Base-by-base conservation (phyloP, 2,888 invertebrate genomes). In the Zygogramma bicolorata region DNA sequence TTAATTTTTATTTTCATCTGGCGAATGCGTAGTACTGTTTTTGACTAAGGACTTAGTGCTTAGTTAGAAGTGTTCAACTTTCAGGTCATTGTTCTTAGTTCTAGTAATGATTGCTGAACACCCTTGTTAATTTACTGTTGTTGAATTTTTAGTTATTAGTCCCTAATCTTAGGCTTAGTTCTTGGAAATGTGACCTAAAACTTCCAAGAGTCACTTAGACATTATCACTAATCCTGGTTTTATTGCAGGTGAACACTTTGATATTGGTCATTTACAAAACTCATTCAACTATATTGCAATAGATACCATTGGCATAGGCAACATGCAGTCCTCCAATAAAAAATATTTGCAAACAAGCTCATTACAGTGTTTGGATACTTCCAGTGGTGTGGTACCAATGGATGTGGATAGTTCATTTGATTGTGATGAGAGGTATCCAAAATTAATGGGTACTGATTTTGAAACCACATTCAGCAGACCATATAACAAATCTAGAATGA, bases 401-500 rank as follows among this genome's bases (percentile, higher is more conserved):
- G 74, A 74, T 8, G 57, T 71, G 10, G 74, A 74, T 25, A 61
- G 4, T 20, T 71, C 74, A 22, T 53, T 38, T 40, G 31, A 38
- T 57, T 49, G 20, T 27, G 59, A 68, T 31, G 70, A 71, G 53
- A 42, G 61, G 6, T 68, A 46, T 18, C 61, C 68, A 25, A 68
- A 68, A 27, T 49, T 70, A 8, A 60, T 68, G 34, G 53, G 46
- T 29, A 42, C 46, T 38, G 59, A 61, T 22, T 15, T 15, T 27
- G 59, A 59, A 60, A 8, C 58, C 18, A 20, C 59, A n/a, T 10
- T 59, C 5, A 59, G 18, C 15, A 31, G n/a, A 27, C 25, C 38
- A 7, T 20, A 49, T 8, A 49, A 2, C 4, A 62, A n/a, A n/a
- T n/a, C n/a, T n/a, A n/a, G n/a, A n/a, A n/a, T 18, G 18, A 46